phyloP scores from a whole-genome alignment of 2,888 invertebrate genomes.

The Argynnis bischoffii region DNA sequence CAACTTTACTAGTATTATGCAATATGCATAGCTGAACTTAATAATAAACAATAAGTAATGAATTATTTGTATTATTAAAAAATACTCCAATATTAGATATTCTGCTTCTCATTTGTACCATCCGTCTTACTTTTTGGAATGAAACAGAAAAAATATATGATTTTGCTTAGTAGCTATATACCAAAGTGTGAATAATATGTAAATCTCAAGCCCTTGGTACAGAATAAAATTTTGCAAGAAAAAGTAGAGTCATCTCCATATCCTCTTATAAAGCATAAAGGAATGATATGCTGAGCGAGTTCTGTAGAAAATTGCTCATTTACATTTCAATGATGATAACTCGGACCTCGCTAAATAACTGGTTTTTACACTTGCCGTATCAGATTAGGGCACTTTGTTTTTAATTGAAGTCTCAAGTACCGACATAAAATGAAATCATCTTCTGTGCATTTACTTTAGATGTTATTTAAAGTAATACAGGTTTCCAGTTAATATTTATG shows the following conservation, averaged over 20 bases:
- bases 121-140: no score
- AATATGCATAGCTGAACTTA: no score
- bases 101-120: no score
- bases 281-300: slow-evolving; percentile 66
- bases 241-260: slow-evolving; percentile 42
- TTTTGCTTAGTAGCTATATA: slow-evolving; percentile 5
- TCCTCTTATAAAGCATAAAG: slow-evolving; percentile 56
- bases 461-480: slow-evolving; percentile 18
- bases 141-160: neutral
- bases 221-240: slow-evolving; percentile 31
- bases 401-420: slow-evolving; percentile 32
- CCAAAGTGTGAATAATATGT: slow-evolving; percentile 30
- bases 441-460: slow-evolving; percentile 27
- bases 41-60: no score
- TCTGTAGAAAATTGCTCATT: slow-evolving; percentile 66
- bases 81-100: no score
- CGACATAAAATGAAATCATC: slow-evolving; percentile 25
- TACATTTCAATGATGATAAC: slow-evolving; percentile 78
- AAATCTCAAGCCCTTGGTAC: slow-evolving; percentile 26
- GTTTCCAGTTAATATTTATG: slow-evolving; percentile 19
- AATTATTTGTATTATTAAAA: no score
- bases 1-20: no score
- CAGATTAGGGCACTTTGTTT: slow-evolving; percentile 32
- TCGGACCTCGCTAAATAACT: slow-evolving; percentile 52
- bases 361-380: slow-evolving; percentile 45